Percentiles rank a stretch among this genome's conserved stretches.
These are phyloP conservation scores for Apamea sordens DNA, from an alignment of 2,888 invertebrate genomes.

Conservation along the genomic window DNA sequence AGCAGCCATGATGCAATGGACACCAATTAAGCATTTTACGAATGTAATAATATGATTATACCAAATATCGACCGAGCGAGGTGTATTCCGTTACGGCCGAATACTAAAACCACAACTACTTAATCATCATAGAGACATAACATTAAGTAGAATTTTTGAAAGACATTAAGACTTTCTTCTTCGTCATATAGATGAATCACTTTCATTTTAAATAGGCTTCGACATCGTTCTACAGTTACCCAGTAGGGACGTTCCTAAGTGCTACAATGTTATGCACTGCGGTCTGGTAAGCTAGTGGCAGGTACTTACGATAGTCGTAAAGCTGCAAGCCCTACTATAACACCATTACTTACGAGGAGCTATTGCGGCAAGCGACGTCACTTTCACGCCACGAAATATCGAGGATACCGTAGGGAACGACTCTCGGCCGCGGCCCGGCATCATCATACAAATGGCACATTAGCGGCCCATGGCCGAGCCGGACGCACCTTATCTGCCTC, in stretches of 20 bases:
- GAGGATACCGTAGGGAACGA: constrained; percentile 66
- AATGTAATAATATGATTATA: not conserved
- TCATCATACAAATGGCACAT: constrained; percentile 90
- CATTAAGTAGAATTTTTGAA: not conserved
- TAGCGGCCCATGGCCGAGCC: constrained; percentile 80
- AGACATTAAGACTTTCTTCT: not conserved
- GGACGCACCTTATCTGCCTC: constrained; percentile 89
- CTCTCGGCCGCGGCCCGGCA: constrained; percentile 73
- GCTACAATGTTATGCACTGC: not conserved
- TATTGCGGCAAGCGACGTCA: constrained; percentile 59
- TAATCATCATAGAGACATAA: not conserved
- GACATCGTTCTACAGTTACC: not conserved
- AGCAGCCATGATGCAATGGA: not conserved
- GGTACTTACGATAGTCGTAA: constrained; percentile 26
- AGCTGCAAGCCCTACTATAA: constrained; percentile 21
- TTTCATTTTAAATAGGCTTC: not conserved
- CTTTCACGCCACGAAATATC: constrained; percentile 76
- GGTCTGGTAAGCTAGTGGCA: not conserved
- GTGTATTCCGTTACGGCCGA: too few relatives aligned
- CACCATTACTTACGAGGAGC: constrained; percentile 54
- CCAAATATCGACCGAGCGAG: not conserved
- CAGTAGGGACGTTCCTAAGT: not conserved
- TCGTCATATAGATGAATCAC: not conserved
- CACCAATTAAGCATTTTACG: not conserved
- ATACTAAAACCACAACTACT: not conserved